Evolutionary conservation across 2,888 invertebrate species (phyloP).

Genomic region (Willowsia nigromaculata): DNA sequence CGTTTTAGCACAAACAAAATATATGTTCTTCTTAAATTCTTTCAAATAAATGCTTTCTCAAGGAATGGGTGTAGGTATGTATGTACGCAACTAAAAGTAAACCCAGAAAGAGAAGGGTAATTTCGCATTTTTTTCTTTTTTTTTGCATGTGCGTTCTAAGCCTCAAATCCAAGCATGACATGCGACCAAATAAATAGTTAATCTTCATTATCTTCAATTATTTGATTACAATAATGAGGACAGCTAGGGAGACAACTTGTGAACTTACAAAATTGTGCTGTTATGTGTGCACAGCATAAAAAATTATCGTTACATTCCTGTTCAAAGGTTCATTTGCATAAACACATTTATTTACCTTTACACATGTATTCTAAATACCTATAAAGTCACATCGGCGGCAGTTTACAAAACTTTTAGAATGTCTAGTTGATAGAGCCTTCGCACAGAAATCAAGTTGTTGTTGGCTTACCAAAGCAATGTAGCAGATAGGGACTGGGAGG

Average conservation of each 20-base stretch:
- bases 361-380: not conserved
- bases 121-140: not conserved
- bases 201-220: constrained; percentile 64
- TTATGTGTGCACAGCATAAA: constrained; percentile 19
- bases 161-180: constrained; percentile 38
- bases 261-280: constrained; percentile 14
- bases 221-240: constrained; percentile 57
- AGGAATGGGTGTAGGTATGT: not conserved
- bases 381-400: not conserved
- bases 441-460: not conserved
- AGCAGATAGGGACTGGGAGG: too few species aligned
- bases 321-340: constrained; percentile 53
- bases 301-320: constrained; percentile 32
- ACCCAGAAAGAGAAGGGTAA: not conserved
- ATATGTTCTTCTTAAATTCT: constrained; percentile 41
- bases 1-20: constrained; percentile 21
- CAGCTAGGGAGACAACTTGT: constrained; percentile 24
- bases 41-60: constrained; percentile 26
- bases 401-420: not conserved
- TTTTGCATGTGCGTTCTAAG: not conserved
- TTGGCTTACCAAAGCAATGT: not conserved
- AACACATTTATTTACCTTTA: constrained; percentile 40
- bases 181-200: constrained; percentile 55
- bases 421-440: not conserved
- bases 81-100: not conserved